Base-by-base conservation (phyloP, 2,113 vertebrate genomes). In the Diadophis punctatus region DNA sequence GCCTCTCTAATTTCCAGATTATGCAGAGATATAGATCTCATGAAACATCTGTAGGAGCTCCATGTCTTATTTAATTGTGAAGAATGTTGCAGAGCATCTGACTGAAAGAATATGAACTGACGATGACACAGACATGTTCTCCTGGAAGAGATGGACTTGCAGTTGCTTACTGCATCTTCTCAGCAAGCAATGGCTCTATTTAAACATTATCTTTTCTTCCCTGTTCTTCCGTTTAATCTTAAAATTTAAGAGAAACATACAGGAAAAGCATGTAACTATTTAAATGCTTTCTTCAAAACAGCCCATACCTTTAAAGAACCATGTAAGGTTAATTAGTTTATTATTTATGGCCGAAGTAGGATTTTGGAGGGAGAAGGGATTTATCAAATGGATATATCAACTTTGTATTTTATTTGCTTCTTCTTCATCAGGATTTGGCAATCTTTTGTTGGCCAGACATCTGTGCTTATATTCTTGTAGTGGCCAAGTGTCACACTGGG, bases 41-140 rank as follows among this genome's bases (percentile, higher is more conserved):
- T 14, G 3, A n/a, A 52, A 11, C 92, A 93, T 91, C 90, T 94
- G 88, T 16, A 95, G 34, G 10, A 86, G 1, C 0, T 95, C 92
- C 90, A 18, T n/a, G 23, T 91, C 53, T 43, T 2, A 8, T 30
- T 74, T 52, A 46, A 23, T 43, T n/a, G 58, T 25, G 8, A 60
- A 30, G 49, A 60, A 16, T 11, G 39, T 25, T 30, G 5, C 25
- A 20, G 86, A 43, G 5, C 56, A 23, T 55, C 4, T 2, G 51
- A 39, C 4, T 34, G 2, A 39, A 14, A 56, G 10, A 39, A 0
- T 39, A 39, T 23, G 51, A 9, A 7, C 5, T 23, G 22, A 43
- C 6, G 53, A 25, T 34, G 5, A 12, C 2, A 58, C 25, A 30
- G 39, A 12, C 43, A 23, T 46, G 6, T 58, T 25, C 22, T 25